A percentile compares a stretch with the other conserved stretches of the same genome.
Evolutionary conservation across 2,888 invertebrate species (phyloP).

Genomic region (Nowickia ferox): DNA sequence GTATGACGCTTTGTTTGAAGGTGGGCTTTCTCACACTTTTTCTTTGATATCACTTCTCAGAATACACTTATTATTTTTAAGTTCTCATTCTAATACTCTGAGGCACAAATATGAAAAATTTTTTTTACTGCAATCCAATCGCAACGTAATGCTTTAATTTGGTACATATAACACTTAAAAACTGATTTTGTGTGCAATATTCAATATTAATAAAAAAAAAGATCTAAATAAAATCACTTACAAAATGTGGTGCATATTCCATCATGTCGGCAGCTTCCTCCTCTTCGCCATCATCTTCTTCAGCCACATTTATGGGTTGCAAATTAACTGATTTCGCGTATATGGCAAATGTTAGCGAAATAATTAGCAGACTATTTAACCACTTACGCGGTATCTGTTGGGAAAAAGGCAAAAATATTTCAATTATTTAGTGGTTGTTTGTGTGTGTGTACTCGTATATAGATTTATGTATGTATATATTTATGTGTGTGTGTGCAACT

Average conservation of each 20-base stretch:
- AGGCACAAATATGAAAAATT: background rate
- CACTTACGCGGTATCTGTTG: slow-evolving; percentile 67
- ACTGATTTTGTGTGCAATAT: slow-evolving; percentile 2
- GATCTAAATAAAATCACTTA: slow-evolving; percentile 75
- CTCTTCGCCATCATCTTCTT: slow-evolving; percentile 66
- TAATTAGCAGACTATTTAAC: slow-evolving; percentile 65
- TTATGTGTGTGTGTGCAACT: background rate
- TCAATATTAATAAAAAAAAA: slow-evolving; percentile 20
- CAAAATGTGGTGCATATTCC: slow-evolving; percentile 82
- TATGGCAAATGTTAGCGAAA: slow-evolving; percentile 65
- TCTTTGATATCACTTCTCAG: no score
- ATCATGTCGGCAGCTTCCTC: slow-evolving; percentile 78
- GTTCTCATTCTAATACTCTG: background rate
- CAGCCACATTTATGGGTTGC: slow-evolving; percentile 74
- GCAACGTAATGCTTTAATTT: slow-evolving; percentile 16
- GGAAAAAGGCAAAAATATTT: slow-evolving; percentile 49
- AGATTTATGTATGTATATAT: no score
- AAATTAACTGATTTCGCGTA: slow-evolving; percentile 65
- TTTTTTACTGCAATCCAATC: background rate
- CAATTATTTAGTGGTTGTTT: slow-evolving; percentile 20
- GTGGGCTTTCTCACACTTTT: no score
- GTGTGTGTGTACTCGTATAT: no score
- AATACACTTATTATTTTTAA: background rate
- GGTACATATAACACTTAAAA: background rate
- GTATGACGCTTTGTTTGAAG: no score